Base-by-base conservation (phyloP, 2,797 vertebrate species). In the Acrossocheilus wenchowensis region DNA sequence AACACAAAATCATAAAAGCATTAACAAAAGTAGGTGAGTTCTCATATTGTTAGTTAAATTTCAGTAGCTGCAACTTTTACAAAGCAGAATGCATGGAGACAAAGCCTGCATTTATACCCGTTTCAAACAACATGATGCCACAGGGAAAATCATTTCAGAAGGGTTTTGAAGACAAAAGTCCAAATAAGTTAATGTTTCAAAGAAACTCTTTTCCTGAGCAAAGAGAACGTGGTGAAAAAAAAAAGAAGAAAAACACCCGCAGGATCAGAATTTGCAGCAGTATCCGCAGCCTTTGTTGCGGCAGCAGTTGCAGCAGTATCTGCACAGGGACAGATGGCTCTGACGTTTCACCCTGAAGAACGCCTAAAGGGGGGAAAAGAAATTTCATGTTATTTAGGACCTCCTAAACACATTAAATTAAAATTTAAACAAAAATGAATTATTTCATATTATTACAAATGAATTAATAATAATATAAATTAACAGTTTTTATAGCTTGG, bases 261-360 rank as follows among this genome's bases (percentile, higher is more conserved):
- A 17, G 87, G 89, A 21, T 94, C 91, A 97, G 34, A 93, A 95
- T 68, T 0, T 94, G 92, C 97, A 97, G 94, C 97, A 97, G 10
- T 80, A 71, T 0, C 96, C 96, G 4, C 96, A 97, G 23, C 71
- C 90, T 30, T 88, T 89, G 36, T 93, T 88, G 0, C 0, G 1
- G 77, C 97, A 97, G 94, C 97, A 97, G 0, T 91, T 90, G 39
- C 96, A 96, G 93, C 97, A 97, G 75, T 77, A 95, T 5, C 66
- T 23, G 89, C 97, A 97, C 91, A 96, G 0, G 54, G 96, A 93
- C 30, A 97, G 71, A 87, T 96, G 91, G 87, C 95, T 95, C 57
- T 95, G 91, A 0, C 93, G 95, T 89, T 95, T 96, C 23, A 89
- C 85, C 78, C 94, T 93, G 89, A 86, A 88, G 74, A 88, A 91